A percentile compares a stretch with the other conserved stretches of the same genome.
These are phyloP conservation scores for Pangasianodon hypophthalmus DNA, from an alignment of 2,113 vertebrate genomes.

Conservation along the genomic window DNA sequence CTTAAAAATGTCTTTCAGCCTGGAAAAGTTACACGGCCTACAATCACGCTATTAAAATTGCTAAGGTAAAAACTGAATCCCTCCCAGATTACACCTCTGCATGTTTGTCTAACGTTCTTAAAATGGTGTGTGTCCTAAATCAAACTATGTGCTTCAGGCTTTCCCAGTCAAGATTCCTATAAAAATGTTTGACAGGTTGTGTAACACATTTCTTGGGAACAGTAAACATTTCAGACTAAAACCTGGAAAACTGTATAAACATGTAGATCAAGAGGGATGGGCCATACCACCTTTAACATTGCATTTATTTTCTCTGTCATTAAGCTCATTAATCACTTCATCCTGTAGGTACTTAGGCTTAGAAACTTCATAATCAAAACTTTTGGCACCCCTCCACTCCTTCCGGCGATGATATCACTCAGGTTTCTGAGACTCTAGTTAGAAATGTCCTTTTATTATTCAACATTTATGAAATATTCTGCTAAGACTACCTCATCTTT, in stretches of 20 bases:
- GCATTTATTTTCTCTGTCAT: not conserved
- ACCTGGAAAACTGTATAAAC: not conserved
- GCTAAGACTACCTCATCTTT: not conserved
- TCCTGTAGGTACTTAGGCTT: not conserved
- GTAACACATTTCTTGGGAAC: not conserved
- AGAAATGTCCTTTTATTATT: not conserved
- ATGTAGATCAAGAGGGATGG: too few species aligned
- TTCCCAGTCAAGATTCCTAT: not conserved
- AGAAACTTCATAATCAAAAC: not conserved
- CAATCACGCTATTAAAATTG: not conserved
- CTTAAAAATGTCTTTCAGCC: not conserved
- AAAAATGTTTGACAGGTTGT: not conserved
- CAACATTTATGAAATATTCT: not conserved
- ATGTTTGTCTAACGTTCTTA: not conserved
- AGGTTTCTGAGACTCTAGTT: not conserved
- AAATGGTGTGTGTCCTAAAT: not conserved
- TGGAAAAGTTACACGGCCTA: not conserved
- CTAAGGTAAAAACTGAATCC: not conserved
- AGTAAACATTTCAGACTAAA: not conserved
- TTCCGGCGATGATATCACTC: not conserved
- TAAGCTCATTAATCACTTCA: not conserved
- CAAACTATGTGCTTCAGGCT: not conserved
- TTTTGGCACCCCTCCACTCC: not conserved
- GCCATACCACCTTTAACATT: too few species aligned
- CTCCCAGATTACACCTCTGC: not conserved